These are phyloP conservation scores for Blastobasis lacticolella DNA, from an alignment of 2,888 invertebrate genomes.

Conservation along the genomic window DNA sequence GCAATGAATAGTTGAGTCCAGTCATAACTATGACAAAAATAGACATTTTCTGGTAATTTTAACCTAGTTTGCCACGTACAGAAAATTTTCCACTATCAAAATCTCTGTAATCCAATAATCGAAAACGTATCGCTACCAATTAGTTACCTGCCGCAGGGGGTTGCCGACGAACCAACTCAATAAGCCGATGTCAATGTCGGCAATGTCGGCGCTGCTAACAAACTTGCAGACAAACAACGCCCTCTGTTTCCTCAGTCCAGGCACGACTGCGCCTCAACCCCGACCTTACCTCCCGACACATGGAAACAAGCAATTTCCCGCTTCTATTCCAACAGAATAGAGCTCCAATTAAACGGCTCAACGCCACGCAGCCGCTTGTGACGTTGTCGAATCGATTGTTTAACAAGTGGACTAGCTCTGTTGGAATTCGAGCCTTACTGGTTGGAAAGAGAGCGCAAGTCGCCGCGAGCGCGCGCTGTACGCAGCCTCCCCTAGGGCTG, in stretches of 20 bases:
- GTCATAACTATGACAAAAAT: too few species aligned
- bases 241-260: conserved; percentile 49
- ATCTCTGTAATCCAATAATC: too few species aligned
- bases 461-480: conserved; percentile 37
- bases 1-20: too few species aligned
- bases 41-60: too few species aligned
- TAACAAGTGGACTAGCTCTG: conserved; percentile 21
- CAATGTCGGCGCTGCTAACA: too few species aligned
- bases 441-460: too few species aligned
- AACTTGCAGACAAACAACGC: conserved; percentile 29
- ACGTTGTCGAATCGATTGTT: conserved; percentile 33
- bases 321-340: conserved; percentile 24
- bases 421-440: conserved; percentile 33
- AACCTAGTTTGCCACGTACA: too few species aligned
- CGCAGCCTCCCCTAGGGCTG: conserved; percentile 70
- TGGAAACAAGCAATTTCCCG: conserved; percentile 20
- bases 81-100: too few species aligned
- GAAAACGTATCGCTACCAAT: too few species aligned
- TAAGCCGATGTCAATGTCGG: too few species aligned
- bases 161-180: too few species aligned
- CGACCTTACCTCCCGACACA: conserved; percentile 26
- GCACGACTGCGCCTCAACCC: conserved; percentile 54
- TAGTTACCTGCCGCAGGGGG: too few species aligned
- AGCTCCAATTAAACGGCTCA: conserved; percentile 18
- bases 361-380: conserved; percentile 20